Base-by-base conservation (phyloP, 2,888 invertebrate genomes). In the Agrotis ipsilon region DNA sequence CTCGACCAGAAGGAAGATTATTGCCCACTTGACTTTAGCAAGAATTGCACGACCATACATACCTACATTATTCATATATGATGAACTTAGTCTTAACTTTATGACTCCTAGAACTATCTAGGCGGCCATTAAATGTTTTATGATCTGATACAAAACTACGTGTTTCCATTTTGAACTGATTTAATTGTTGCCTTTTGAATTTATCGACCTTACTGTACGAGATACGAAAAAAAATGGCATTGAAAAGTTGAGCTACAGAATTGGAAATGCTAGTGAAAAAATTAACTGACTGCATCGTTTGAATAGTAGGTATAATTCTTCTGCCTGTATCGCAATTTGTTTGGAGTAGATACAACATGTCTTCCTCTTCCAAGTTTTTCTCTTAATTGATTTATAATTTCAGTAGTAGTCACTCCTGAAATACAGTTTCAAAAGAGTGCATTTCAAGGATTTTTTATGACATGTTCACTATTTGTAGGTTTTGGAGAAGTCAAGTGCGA, bases 81-180 rank as follows among this genome's bases (percentile, higher is more conserved):
- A 72, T 57, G 52, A 65, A 19, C 63, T 57, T 32, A 54, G 49
- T 60, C 51, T 58, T 14, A 45, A 32, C 24, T 61, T 76, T 51
- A 79, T 52, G 55, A 72, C 65, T 68, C 57, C 24, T 43, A 59
- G 43, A 46, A 58, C 49, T 60, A 55, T 27, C 39, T 62, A 18
- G 2, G 13, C 32, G 13, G 52, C 45, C n/a, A 72, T 71, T 65
- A 61, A 78, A 67, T n/a, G 21, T 48, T 74, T 72, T 68, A 78
- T 68, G 74, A 81, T n/a, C 55, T 49, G 21, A 60, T 59, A 71
- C 63, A 52, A 65, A 60, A 43, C 24, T 58, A 69, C 82, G 61
- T 75, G 75, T 49, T 75, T 66, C 24, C 49, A 82, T 68, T 74
- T 80, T 62, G 48, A 68, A 68, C 27, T 13, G 54, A 68, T 59